These are phyloP conservation scores for Rhinoptilus africanus DNA, from an alignment of 2,113 vertebrate species.

Conservation along the genomic window DNA sequence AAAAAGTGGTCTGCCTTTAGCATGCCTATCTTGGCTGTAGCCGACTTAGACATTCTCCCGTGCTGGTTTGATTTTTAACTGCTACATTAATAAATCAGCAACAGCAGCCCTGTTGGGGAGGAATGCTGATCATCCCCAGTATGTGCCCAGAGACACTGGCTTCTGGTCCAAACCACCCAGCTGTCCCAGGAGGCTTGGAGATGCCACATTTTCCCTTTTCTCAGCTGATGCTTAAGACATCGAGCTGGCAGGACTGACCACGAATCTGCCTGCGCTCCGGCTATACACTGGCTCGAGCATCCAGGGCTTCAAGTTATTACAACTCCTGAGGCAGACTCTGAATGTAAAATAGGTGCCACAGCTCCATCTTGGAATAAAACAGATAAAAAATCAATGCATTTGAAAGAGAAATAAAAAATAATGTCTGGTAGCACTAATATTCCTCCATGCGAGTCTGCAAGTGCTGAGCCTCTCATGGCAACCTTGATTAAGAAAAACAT, in stretches of 20 bases:
- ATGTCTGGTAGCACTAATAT: neutral
- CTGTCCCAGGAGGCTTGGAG: neutral
- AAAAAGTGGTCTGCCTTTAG: neutral
- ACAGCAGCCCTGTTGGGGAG: neutral
- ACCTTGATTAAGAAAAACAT: neutral
- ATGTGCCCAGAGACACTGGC: neutral
- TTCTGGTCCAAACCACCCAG: neutral
- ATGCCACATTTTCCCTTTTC: neutral
- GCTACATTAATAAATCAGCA: neutral
- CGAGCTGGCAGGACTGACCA: neutral
- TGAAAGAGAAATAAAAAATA: conserved; percentile 41
- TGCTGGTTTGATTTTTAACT: neutral
- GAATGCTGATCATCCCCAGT: neutral
- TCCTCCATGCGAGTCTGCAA: neutral
- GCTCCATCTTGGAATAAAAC: neutral
- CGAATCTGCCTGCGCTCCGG: neutral
- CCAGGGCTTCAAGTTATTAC: neutral
- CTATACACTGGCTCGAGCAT: neutral
- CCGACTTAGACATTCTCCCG: neutral
- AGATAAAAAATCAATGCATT: conserved; percentile 39
- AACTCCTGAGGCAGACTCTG: neutral
- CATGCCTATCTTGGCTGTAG: neutral
- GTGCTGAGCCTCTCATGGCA: neutral
- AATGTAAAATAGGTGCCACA: conserved; percentile 33
- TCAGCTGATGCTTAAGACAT: neutral